Conservation (phyloP, 1,140 invertebrate species). For the Nasonia vitripennis region DNA sequence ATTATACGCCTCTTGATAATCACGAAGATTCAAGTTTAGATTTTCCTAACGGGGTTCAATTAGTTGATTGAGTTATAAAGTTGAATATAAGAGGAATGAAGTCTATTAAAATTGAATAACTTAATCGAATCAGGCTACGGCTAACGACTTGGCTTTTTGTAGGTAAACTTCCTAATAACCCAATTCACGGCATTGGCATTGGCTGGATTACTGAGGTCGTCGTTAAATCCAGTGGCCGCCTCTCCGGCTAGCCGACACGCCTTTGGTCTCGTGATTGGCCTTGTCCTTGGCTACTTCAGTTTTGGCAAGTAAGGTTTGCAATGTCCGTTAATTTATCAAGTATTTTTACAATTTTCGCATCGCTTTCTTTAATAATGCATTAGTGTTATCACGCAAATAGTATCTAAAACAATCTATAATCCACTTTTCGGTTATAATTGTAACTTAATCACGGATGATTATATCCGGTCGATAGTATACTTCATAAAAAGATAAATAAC, state of each 20-base stretch:
- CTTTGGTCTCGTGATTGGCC: slow-evolving; percentile 84
- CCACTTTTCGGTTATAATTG: background rate
- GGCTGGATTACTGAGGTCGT: slow-evolving; percentile 84
- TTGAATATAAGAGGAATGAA: too few species aligned
- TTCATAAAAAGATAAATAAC: background rate
- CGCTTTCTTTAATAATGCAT: too few species aligned
- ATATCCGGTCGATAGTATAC: background rate
- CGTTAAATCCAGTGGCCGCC: slow-evolving; percentile 80
- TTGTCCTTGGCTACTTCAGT: slow-evolving; percentile 89
- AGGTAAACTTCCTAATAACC: slow-evolving; percentile 90
- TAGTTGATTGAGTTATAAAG: background rate
- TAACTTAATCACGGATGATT: too few species aligned
- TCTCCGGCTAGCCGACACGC: slow-evolving; percentile 82
- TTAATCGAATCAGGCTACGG: slow-evolving; percentile 4
- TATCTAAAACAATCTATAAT: background rate
- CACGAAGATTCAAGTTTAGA: background rate
- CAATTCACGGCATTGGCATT: slow-evolving; percentile 86
- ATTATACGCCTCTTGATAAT: background rate
- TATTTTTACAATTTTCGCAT: too few species aligned
- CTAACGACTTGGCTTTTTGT: slow-evolving; percentile 58
- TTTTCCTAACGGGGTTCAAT: background rate
- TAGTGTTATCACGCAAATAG: too few species aligned
- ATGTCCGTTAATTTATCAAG: background rate
- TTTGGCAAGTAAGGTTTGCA: slow-evolving; percentile 84
- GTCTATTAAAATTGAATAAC: background rate